Conservation (phyloP, 2,888 invertebrate genomes). For the Zhuqinia jingwanae region DNA sequence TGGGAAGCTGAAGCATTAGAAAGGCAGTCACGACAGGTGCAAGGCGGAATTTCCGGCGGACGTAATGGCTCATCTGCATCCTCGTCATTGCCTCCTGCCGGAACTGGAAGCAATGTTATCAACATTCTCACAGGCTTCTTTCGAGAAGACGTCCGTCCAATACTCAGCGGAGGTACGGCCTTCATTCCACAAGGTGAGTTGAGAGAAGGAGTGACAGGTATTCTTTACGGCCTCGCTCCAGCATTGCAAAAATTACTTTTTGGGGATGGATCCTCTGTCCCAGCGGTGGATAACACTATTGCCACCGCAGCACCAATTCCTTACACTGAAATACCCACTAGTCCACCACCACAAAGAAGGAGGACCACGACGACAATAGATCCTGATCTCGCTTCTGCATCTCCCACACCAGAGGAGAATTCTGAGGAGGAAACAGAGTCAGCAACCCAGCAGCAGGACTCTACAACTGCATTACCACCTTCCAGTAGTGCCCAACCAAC, state of each 20-base stretch:
- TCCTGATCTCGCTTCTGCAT: neutral
- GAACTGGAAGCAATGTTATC: neutral
- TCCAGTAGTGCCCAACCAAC: neutral
- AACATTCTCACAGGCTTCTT: constrained; percentile 36
- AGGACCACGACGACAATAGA: constrained; percentile 1
- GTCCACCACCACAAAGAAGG: neutral
- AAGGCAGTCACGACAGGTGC: neutral
- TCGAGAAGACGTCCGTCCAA: constrained; percentile 28
- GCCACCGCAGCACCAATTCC: constrained; percentile 16
- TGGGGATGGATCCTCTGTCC: neutral
- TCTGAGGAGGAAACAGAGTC: constrained; percentile 17
- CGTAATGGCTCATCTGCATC: no score
- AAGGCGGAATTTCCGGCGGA: no score
- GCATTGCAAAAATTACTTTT: constrained; percentile 25
- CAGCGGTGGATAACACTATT: neutral
- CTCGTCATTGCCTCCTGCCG: neutral
- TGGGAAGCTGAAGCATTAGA: neutral
- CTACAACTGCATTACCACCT: neutral
- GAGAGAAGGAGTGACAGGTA: neutral
- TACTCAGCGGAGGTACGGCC: constrained; percentile 14
- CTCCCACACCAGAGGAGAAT: neutral
- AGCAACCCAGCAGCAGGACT: neutral
- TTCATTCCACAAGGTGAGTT: constrained; percentile 34
- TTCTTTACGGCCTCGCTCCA: neutral
- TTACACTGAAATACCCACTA: constrained; percentile 4